phyloP scores from a whole-genome alignment of 2,797 vertebrate genomes.

The Enteromius trimaculatus region DNA sequence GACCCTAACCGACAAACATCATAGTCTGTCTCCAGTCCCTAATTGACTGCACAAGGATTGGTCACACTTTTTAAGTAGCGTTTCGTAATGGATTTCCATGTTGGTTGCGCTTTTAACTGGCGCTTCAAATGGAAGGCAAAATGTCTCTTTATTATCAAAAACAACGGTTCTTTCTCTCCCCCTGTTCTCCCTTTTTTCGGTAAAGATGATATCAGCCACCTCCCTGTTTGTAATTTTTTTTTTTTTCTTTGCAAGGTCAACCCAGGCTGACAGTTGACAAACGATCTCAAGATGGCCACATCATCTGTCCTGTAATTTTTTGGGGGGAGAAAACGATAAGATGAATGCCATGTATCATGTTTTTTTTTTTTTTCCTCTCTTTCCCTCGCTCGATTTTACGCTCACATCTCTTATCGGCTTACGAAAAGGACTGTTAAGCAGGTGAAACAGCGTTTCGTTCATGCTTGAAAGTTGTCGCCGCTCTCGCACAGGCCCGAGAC shows the following conservation, averaged over 20 bases:
- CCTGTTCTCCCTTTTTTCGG: slow-evolving; percentile 55
- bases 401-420: slow-evolving; percentile 66
- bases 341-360: slow-evolving; percentile 61
- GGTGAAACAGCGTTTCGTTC: slow-evolving; percentile 69
- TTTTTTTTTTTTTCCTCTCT: slow-evolving; percentile 9
- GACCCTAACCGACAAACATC: slow-evolving; percentile 74
- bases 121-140: slow-evolving; percentile 87
- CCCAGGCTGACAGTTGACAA: slow-evolving; percentile 85
- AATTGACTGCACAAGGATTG: slow-evolving; percentile 88
- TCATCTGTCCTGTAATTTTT: slow-evolving; percentile 81
- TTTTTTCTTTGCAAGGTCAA: slow-evolving; percentile 83
- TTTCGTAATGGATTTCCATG: slow-evolving; percentile 91
- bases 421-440: slow-evolving; percentile 49
- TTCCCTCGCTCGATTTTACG: slow-evolving; percentile 49
- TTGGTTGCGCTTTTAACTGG: slow-evolving; percentile 90
- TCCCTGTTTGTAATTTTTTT: slow-evolving; percentile 60
- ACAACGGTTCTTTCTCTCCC: slow-evolving; percentile 69
- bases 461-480: slow-evolving; percentile 53
- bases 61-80: slow-evolving; percentile 88
- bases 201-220: slow-evolving; percentile 75
- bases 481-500: slow-evolving; percentile 58
- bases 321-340: slow-evolving; percentile 65
- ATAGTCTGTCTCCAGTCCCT: slow-evolving; percentile 78
- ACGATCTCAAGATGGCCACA: slow-evolving; percentile 84
- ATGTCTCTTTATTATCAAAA: slow-evolving; percentile 87